A percentile compares a stretch with the other conserved stretches of the same genome.
phyloP scores from a whole-genome alignment of 2,888 invertebrate genomes.

The Alloscopus bannaensis region DNA sequence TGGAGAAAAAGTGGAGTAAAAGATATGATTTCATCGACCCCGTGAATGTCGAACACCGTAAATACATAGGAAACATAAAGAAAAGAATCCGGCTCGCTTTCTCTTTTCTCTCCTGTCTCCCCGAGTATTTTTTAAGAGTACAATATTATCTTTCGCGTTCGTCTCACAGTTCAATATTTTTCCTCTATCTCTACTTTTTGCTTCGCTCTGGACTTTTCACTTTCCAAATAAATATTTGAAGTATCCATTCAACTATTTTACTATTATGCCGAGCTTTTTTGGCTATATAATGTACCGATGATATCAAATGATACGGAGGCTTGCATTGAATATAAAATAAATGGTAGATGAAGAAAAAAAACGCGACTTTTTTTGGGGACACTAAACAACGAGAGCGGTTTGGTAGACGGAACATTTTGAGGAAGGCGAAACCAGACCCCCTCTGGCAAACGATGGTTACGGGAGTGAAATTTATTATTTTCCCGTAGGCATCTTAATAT shows the following conservation, averaged over 20 bases:
- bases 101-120: slow-evolving; percentile 33
- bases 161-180: slow-evolving; percentile 7
- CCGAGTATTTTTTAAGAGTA: slow-evolving; percentile 27
- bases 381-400: slow-evolving; percentile 7
- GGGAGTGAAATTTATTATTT: slow-evolving; percentile 50
- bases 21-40: slow-evolving; percentile 54
- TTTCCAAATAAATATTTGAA: slow-evolving; percentile 18
- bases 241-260: slow-evolving; percentile 38
- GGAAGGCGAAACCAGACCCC: no score
- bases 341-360: slow-evolving; percentile 11
- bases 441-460: slow-evolving; percentile 45
- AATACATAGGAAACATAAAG: slow-evolving; percentile 35
- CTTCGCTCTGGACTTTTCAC: slow-evolving; percentile 8
- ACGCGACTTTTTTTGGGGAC: background rate
- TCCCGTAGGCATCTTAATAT: slow-evolving; percentile 8
- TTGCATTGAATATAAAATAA: background rate
- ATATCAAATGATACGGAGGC: background rate
- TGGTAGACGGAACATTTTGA: no score
- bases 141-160: slow-evolving; percentile 33
- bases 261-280: slow-evolving; percentile 14
- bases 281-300: background rate
- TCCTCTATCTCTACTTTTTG: background rate
- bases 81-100: slow-evolving; percentile 51
- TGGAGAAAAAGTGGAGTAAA: slow-evolving; percentile 4
- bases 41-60: slow-evolving; percentile 51